phyloP scores from a whole-genome alignment of 1,140 invertebrate species.

The Lepidotrigona ventralis region DNA sequence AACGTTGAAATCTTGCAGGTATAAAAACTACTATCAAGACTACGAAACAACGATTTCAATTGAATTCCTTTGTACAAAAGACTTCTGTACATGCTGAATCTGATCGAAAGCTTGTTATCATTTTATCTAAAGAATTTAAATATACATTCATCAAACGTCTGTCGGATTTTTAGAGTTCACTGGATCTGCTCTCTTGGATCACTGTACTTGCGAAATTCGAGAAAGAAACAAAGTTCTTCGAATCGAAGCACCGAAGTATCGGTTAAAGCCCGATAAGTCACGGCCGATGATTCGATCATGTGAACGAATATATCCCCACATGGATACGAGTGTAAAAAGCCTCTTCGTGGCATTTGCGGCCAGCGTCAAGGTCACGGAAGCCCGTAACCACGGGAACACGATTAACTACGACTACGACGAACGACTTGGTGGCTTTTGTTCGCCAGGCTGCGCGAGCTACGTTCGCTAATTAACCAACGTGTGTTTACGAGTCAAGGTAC shows the following conservation, averaged over 20 bases:
- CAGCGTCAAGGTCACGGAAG: conserved; percentile 39
- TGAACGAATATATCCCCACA: neutral
- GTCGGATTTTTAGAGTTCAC: too few species aligned
- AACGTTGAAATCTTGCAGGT: too few species aligned
- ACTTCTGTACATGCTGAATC: too few species aligned
- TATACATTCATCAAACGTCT: too few species aligned
- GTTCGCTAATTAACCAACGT: conserved; percentile 42
- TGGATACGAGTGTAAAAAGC: conserved; percentile 6
- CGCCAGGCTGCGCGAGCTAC: neutral
- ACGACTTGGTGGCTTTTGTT: neutral
- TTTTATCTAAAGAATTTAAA: too few species aligned
- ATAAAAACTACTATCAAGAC: too few species aligned
- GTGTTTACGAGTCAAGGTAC: conserved; percentile 46
- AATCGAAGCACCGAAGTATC: neutral
- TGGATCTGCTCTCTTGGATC: too few species aligned
- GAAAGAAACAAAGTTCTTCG: neutral
- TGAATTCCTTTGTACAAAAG: too few species aligned
- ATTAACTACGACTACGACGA: conserved; percentile 33
- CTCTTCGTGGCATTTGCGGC: neutral
- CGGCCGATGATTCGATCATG: neutral
- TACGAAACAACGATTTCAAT: too few species aligned
- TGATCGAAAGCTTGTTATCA: too few species aligned
- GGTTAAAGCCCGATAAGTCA: neutral
- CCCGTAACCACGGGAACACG: conserved; percentile 42
- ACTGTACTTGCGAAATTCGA: neutral